Evolutionary conservation across 2,888 invertebrate genomes (phyloP).

Genomic region (Celastrina argiolus): DNA sequence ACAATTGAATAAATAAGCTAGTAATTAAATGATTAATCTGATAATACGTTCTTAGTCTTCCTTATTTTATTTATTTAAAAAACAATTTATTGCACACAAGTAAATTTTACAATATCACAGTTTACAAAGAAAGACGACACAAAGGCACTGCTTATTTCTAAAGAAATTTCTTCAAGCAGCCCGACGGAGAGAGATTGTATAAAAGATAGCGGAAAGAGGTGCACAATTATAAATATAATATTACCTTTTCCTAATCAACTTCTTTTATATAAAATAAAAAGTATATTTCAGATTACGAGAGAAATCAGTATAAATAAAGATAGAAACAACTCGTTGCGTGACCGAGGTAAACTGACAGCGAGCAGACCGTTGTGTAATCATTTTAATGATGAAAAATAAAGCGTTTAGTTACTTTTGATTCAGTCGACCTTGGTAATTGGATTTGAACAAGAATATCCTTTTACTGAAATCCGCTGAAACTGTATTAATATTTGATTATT

Average conservation of each 20-base stretch:
- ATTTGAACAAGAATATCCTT: slow-evolving; percentile 3
- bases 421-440: neutral
- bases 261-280: too few species aligned
- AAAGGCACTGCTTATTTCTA: too few species aligned
- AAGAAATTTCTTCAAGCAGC: too few species aligned
- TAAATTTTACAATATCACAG: too few species aligned
- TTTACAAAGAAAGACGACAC: too few species aligned
- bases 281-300: neutral
- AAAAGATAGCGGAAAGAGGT: neutral
- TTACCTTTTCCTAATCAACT: too few species aligned
- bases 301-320: neutral
- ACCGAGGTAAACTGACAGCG: neutral
- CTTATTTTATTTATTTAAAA: too few species aligned
- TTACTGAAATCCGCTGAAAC: neutral
- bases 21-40: too few species aligned
- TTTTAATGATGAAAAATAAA: slow-evolving; percentile 8
- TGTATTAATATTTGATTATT: neutral
- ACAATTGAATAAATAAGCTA: too few species aligned
- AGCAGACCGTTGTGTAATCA: neutral
- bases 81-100: too few species aligned
- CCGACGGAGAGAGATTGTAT: too few species aligned
- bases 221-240: neutral
- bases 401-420: neutral
- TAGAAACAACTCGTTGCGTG: neutral
- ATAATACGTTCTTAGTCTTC: too few species aligned